Base-by-base conservation (phyloP, 1,140 invertebrate species). In the Ooceraea biroi region DNA sequence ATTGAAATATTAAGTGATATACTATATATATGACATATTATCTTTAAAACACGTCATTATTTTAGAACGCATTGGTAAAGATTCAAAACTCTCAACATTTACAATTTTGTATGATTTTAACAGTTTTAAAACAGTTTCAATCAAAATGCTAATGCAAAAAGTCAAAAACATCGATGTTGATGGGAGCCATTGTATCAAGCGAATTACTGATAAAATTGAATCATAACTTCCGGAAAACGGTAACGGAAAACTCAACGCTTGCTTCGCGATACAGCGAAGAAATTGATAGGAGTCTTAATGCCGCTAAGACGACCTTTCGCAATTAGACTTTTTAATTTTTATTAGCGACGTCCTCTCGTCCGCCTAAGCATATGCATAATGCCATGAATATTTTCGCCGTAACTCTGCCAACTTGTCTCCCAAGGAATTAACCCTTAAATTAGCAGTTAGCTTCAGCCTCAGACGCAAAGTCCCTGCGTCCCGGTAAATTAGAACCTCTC, bases 281-380 rank as follows among this genome's bases (percentile, higher is more conserved):
- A 84, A 89, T 83, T 84, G 87, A 89, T 89, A 85, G 61, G 80
- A 87, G 69, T 65, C 82, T 89, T 84, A 88, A 76, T 83, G 46
- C 69, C 80, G 52, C 76, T 82, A 89, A 87, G 85, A 82, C 88
- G 85, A 90, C 90, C 89, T 92, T 91, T 93, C 85, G 91, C 93
- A 94, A 94, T 94, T 94, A 94, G 93, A 94, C 93, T 94, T 94
- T 94, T 94, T 94, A 94, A 94, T 94, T 94, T 94, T 94, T 93
- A 94, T 94, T 94, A 94, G 93, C 91, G 86, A 92, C 90, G 90
- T 86, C 83, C 91, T 89, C 76, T 88, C 91, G 84, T 86, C 89
- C 85, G 88, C 90, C 91, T 94, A 94, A 94, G 89, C 92, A 93
- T 94, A 94, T 94, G 93, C 94, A 94, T 94, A 94, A 94, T 94